Evolutionary conservation across 2,888 invertebrate genomes (phyloP), one percentile per base, ranked within the genome.

Genomic region (Drosophila vallismaia): DNA sequence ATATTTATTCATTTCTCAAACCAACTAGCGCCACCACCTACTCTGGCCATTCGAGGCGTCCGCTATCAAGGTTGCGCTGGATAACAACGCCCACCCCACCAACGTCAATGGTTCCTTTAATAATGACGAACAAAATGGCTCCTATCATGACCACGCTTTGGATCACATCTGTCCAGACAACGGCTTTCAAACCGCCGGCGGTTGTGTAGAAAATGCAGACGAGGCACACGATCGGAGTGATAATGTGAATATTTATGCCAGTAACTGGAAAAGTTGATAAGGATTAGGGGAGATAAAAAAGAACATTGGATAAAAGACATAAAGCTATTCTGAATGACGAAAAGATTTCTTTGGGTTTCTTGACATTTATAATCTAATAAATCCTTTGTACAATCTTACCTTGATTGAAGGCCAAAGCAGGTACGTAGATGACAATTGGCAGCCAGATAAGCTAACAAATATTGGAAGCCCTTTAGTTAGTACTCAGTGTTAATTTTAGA

Each of bases 161-260:
- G 56, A 96, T 94, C n/a, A 96, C 95, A 87, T 96, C 96, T 1
- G 96, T 96, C 95, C 96, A 96, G 48, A 96, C 95, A 0, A 96
- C 96, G 38, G 96, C 96, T 92, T 95, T 95, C 50, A 96, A 91
- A 59, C 96, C 96, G 80, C 95, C 96, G 95, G 75, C 97, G 63
- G 97, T 96, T 0, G 98, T 98, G 92, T 98, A 98, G 92, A 98
- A 97, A 85, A 97, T 97, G 92, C 96, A 77, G 94, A 91, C 89
- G 38, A 95, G 91, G 90, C 97, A 97, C 1, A 97, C 95, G 12
- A 96, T 93, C 0, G 97, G 95, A 1, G 97, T 96, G 8, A 97
- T 94, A 33, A 95, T 92, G 90, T 97, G 97, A 40, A 97, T 94
- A 84, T 96, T 95, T 9, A 97, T 93, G 52, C 97, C 97, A 68